Percentiles rank a stretch among this genome's conserved stretches.
Conservation (phyloP, 2,113 vertebrate species). For the Piliocolobus tephrosceles region DNA sequence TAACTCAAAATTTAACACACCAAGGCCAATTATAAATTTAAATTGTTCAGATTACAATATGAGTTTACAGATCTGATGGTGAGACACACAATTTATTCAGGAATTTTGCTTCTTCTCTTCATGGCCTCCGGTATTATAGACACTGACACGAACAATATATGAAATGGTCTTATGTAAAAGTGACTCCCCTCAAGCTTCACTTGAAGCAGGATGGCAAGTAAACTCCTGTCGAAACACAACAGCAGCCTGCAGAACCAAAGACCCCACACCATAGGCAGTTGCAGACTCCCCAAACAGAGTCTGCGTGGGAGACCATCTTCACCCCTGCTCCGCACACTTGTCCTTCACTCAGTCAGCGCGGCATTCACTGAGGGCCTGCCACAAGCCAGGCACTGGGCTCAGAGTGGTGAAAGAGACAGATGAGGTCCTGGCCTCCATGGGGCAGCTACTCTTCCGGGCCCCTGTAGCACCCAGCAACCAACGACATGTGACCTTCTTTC, state of each 20-base stretch:
- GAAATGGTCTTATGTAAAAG: slow-evolving; percentile 15
- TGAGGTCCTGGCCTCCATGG: background rate
- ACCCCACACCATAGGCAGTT: background rate
- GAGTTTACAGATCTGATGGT: background rate
- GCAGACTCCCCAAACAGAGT: background rate
- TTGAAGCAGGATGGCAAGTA: background rate
- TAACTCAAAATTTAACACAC: background rate
- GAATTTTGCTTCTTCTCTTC: background rate
- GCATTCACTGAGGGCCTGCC: background rate
- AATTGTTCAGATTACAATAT: background rate
- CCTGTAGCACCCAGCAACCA: background rate
- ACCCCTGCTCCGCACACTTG: background rate
- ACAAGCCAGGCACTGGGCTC: background rate
- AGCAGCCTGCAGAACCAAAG: background rate
- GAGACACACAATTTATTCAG: background rate
- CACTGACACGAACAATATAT: background rate
- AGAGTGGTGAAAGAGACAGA: background rate
- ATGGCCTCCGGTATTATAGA: background rate
- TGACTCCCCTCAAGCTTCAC: background rate
- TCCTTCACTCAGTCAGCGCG: background rate
- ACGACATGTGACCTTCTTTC: background rate
- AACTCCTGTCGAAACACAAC: background rate
- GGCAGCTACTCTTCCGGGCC: background rate
- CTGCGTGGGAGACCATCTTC: background rate
- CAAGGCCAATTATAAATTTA: slow-evolving; percentile 1